phyloP scores from a whole-genome alignment of 2,888 invertebrate species.

The Patella depressa region DNA sequence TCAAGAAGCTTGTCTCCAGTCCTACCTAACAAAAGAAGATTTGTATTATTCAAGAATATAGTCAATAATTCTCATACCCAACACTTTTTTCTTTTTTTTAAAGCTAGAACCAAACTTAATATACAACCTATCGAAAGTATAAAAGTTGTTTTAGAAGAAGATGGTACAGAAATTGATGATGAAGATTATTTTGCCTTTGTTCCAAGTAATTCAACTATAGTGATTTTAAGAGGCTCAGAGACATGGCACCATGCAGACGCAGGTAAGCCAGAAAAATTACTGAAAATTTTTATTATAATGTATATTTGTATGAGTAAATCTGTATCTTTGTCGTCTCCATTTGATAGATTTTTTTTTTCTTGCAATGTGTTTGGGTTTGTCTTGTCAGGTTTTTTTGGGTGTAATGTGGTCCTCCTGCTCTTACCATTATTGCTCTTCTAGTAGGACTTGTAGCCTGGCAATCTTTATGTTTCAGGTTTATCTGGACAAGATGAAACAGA shows the following conservation, averaged over 20 bases:
- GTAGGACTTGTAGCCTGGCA: background rate
- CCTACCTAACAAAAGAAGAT: background rate
- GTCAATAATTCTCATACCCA: background rate
- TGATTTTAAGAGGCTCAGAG: conserved; percentile 49
- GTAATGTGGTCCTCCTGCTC: too few relatives aligned
- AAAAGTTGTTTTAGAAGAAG: conserved; percentile 87
- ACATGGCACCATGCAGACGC: conserved; percentile 39
- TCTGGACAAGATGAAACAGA: conserved; percentile 55
- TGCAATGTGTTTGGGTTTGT: too few relatives aligned
- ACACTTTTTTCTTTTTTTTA: conserved; percentile 18
- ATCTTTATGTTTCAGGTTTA: background rate
- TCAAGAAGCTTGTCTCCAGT: too few relatives aligned
- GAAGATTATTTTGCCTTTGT: conserved; percentile 94
- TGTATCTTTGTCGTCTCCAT: too few relatives aligned
- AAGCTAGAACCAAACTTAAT: conserved; percentile 53
- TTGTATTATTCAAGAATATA: background rate
- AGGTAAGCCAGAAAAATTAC: too few relatives aligned
- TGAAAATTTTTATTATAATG: too few relatives aligned
- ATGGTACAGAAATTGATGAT: conserved; percentile 95
- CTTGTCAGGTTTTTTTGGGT: too few relatives aligned
- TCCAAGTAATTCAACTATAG: conserved; percentile 81
- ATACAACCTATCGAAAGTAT: conserved; percentile 35
- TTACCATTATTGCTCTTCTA: background rate
- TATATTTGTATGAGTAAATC: too few relatives aligned
- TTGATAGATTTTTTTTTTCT: too few relatives aligned